These are phyloP conservation scores for Dryobota labecula DNA, from an alignment of 2,888 invertebrate genomes.

Conservation along the genomic window DNA sequence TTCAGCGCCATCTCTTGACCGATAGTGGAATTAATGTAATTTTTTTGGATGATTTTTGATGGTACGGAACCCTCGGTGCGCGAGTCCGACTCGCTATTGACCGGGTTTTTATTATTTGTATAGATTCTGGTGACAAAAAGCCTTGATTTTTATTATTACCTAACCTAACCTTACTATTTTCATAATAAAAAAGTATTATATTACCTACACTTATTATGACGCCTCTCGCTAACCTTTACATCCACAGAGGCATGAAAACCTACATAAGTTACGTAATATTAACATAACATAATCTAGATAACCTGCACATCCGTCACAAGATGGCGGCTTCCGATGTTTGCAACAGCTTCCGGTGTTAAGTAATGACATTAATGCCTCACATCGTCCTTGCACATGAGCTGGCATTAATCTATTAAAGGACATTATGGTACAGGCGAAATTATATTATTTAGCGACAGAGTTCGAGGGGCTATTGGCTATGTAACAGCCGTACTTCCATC, in stretches of 20 bases:
- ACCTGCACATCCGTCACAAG: slow-evolving; percentile 37
- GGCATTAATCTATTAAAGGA: slow-evolving; percentile 26
- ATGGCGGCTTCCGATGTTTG: slow-evolving; percentile 33
- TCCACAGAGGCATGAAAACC: not conserved
- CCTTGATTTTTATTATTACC: not conserved
- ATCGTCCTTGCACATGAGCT: slow-evolving; percentile 40
- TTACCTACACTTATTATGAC: not conserved
- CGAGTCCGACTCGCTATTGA: too few species aligned
- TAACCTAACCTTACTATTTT: not conserved
- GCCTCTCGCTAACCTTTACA: not conserved
- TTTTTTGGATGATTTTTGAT: too few species aligned
- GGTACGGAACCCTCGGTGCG: too few species aligned
- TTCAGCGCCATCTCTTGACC: too few species aligned
- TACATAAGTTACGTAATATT: not conserved
- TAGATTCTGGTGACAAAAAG: too few species aligned
- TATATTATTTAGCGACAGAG: not conserved
- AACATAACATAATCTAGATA: slow-evolving; percentile 22
- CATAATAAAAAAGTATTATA: not conserved
- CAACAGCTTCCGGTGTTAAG: slow-evolving; percentile 9
- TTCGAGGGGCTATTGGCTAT: not conserved
- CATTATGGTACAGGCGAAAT: not conserved
- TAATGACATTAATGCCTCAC: slow-evolving; percentile 35
- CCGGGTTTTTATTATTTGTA: too few species aligned
- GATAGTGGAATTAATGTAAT: too few species aligned
- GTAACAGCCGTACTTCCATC: not conserved